Conservation (phyloP, 2,113 vertebrate genomes). For the Otocyon megalotis region DNA sequence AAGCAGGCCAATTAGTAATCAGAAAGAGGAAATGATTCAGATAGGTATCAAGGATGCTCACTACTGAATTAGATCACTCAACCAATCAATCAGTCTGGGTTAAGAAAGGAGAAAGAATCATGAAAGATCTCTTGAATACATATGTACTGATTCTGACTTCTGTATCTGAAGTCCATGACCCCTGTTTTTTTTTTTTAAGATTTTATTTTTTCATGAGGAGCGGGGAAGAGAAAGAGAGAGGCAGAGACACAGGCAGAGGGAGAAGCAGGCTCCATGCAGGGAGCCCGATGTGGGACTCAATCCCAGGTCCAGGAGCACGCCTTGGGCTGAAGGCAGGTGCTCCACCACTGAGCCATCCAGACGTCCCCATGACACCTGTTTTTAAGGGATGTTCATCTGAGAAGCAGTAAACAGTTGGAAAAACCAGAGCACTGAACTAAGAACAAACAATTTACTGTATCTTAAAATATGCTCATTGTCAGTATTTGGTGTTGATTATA, state of each 20-base stretch:
- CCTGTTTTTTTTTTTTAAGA: not conserved
- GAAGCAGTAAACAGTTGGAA: not conserved
- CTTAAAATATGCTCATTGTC: not conserved
- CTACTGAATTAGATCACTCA: constrained; percentile 41
- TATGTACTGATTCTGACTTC: not conserved
- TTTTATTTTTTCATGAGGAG: too few relatives aligned
- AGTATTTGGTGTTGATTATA: not conserved
- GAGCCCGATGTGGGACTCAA: too few relatives aligned
- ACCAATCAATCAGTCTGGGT: not conserved
- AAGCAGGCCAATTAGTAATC: constrained; percentile 59
- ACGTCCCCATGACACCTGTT: not conserved
- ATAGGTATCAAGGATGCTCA: constrained; percentile 27
- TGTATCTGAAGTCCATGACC: not conserved
- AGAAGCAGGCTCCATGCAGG: too few relatives aligned
- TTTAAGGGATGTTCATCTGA: not conserved
- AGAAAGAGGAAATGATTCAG: constrained; percentile 59
- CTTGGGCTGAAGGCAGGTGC: too few relatives aligned
- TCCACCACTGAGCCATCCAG: too few relatives aligned
- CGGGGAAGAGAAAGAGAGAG: too few relatives aligned
- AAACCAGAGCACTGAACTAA: not conserved
- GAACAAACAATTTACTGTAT: not conserved
- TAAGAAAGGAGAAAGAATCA: not conserved
- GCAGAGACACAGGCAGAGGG: too few relatives aligned
- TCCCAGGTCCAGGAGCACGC: too few relatives aligned
- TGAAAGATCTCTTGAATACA: not conserved